phyloP scores from a whole-genome alignment of 1,140 invertebrate genomes.

The Zaprionus lachaisei region DNA sequence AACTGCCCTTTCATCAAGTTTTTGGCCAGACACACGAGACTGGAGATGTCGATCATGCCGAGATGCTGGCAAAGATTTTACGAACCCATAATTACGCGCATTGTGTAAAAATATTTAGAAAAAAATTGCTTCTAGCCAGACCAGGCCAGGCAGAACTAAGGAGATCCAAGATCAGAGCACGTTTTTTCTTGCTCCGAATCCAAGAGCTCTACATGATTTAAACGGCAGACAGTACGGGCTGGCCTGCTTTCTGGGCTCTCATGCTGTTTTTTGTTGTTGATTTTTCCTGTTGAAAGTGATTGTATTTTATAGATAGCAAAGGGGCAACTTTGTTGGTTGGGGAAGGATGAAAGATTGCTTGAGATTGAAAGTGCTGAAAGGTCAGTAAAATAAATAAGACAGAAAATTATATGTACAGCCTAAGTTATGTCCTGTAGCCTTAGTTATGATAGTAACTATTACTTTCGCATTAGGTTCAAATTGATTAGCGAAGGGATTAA shows the following conservation, averaged over 20 bases:
- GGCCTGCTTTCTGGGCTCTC: conserved; percentile 6
- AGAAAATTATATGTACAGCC: conserved; percentile 12
- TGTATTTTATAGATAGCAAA: conserved; percentile 62
- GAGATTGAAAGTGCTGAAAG: conserved; percentile 31
- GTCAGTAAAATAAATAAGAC: conserved; percentile 21
- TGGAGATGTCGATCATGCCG: conserved; percentile 65
- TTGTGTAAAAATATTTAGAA: conserved; percentile 46
- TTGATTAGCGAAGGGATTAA: background rate
- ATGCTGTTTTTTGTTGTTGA: conserved; percentile 43
- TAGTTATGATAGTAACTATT: background rate
- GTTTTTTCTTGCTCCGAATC: conserved; percentile 43
- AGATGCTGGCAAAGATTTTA: conserved; percentile 66
- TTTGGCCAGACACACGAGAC: conserved; percentile 28
- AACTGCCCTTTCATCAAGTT: conserved; percentile 73
- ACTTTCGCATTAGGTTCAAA: conserved; percentile 1
- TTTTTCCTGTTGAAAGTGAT: conserved; percentile 70
- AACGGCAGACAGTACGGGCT: conserved; percentile 58
- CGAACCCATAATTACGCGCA: conserved; percentile 70
- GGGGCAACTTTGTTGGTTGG: conserved; percentile 25
- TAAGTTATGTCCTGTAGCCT: background rate
- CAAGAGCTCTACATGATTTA: conserved; percentile 62
- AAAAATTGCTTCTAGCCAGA: conserved; percentile 36
- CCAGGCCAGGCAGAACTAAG: conserved; percentile 8
- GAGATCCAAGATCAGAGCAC: conserved; percentile 53
- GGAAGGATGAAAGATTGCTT: background rate